Conservation (phyloP, 1,140 invertebrate genomes). For the Amphibalanus amphitrite region DNA sequence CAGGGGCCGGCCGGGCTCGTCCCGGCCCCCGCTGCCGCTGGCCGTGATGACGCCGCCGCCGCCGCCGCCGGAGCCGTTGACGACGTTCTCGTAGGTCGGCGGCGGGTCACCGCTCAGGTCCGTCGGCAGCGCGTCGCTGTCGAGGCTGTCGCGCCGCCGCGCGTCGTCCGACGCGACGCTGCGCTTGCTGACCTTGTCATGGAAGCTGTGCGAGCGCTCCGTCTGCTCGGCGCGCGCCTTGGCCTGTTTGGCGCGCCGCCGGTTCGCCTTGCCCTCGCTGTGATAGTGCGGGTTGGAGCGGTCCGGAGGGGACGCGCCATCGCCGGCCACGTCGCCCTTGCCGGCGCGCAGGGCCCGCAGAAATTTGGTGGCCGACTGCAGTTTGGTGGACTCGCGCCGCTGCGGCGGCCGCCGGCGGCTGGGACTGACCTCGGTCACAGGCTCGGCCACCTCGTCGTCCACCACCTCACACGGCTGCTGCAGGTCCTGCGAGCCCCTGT, state of each 20-base stretch:
- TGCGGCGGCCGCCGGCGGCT: neutral
- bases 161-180: neutral
- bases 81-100: neutral
- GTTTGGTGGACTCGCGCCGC: neutral
- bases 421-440: neutral
- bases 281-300: constrained; percentile 16
- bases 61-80: neutral
- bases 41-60: neutral
- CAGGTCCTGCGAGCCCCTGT: neutral
- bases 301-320: neutral
- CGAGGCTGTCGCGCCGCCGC: neutral
- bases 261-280: constrained; percentile 15
- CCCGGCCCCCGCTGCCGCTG: constrained; percentile 3
- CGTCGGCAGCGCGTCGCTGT: neutral
- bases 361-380: constrained; percentile 1
- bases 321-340: neutral
- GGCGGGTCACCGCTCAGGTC: neutral
- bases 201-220: constrained; percentile 23
- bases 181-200: constrained; percentile 17
- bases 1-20: constrained; percentile 10
- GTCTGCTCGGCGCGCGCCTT: constrained; percentile 16
- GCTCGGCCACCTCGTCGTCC: neutral
- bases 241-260: constrained; percentile 15
- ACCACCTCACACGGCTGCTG: neutral
- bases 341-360: constrained; percentile 3